A percentile compares a stretch with the other conserved stretches of the same genome.
Conservation (phyloP, 2,888 invertebrate species). For the Teleiodes luculella region DNA sequence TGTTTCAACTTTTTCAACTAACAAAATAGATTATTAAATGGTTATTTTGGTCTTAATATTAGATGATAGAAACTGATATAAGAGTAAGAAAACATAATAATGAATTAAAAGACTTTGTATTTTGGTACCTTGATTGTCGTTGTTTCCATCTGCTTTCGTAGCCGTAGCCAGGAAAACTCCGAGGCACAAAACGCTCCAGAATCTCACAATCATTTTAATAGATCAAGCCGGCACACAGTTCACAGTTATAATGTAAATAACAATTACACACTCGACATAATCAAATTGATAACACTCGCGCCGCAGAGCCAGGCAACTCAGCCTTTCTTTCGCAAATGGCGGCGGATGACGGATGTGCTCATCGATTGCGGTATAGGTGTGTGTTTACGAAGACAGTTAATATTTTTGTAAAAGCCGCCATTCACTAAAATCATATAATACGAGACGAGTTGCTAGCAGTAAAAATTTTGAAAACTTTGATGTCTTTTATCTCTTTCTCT, state of each 20-base stretch:
- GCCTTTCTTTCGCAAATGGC: slow-evolving; percentile 75
- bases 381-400: slow-evolving; percentile 50
- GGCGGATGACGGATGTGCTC: slow-evolving; percentile 77
- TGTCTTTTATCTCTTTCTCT: too few relatives aligned
- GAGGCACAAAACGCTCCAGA: slow-evolving; percentile 70
- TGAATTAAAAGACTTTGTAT: slow-evolving; percentile 34
- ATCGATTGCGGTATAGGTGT: slow-evolving; percentile 69
- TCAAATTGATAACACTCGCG: slow-evolving; percentile 68
- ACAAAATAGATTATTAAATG: background rate
- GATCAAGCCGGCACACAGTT: slow-evolving; percentile 63
- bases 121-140: slow-evolving; percentile 74
- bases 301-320: slow-evolving; percentile 56
- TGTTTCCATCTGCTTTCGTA: slow-evolving; percentile 66
- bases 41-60: background rate
- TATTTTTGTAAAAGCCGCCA: background rate
- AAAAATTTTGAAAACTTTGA: too few relatives aligned
- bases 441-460: slow-evolving; percentile 24
- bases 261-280: slow-evolving; percentile 71
- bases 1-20: background rate
- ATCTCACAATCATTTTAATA: slow-evolving; percentile 78
- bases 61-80: background rate
- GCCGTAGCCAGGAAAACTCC: slow-evolving; percentile 72
- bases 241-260: slow-evolving; percentile 65
- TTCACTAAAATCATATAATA: slow-evolving; percentile 10
- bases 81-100: slow-evolving; percentile 50